Base-by-base conservation (phyloP, 2,797 vertebrate genomes). In the Chaunax sp. region DNA sequence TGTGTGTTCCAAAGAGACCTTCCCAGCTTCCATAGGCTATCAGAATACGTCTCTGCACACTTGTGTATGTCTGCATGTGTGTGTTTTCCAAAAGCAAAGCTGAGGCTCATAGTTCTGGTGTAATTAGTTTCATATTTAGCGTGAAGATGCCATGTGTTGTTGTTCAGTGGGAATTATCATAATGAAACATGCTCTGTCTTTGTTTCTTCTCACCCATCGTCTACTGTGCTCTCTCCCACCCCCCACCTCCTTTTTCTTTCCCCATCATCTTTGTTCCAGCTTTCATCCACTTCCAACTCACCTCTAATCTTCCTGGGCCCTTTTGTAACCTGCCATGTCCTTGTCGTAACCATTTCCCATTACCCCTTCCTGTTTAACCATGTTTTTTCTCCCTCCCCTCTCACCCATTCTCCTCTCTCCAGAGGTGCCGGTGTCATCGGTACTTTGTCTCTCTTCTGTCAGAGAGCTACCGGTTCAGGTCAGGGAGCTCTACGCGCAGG, bases 401-500 rank as follows among this genome's bases (percentile, higher is more conserved):
- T 55, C 64, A 41, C n/a, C 62, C 3, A 0, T 61, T 50, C 20
- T 62, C 45, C 46, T 67, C 53, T 49, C 83, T 91, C 88, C 90
- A 90, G 96, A 95, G 91, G 92, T 96, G 78, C 91, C 95, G 0
- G 88, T 95, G 89, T 96, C 96, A 8, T 96, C 96, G 0, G 94
- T 96, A 38, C 95, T 96, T 71, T 95, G 94, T 76, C 93, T 98
- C 65, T 93, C 96, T 20, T 98, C 97, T 3, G 93, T 98, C 82
- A 82, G 87, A 60, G 97, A 99, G 91, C 92, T 99, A 46, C 96
- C 97, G 0, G 80, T 94, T 55, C 96, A 97, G 88, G 94, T 99
- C 72, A 91, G 94, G 88, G 97, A 97, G 40, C 93, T 97, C 52
- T 99, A 98, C 86, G 92, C 95, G 19, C 95, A 97, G 88, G 97